Conservation (phyloP, 2,113 vertebrate species). For the Pachypanchax playfairii region DNA sequence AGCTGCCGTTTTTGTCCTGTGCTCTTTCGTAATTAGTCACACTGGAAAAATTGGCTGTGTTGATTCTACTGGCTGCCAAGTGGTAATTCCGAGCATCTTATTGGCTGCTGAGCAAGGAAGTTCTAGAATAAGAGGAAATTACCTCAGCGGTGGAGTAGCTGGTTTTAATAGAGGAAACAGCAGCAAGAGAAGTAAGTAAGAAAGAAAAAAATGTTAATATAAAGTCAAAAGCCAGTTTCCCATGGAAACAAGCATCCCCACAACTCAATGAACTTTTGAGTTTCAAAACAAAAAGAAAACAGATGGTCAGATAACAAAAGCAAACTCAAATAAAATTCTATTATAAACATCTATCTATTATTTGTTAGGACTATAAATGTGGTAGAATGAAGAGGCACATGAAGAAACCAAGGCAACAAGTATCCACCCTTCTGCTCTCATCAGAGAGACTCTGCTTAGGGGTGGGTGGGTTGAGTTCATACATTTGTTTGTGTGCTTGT, state of each 20-base stretch:
- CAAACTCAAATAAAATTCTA: slow-evolving; percentile 47
- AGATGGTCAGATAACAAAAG: slow-evolving; percentile 30
- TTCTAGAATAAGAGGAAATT: slow-evolving; percentile 68
- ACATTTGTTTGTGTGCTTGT: slow-evolving; percentile 28
- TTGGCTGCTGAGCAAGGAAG: slow-evolving; percentile 64
- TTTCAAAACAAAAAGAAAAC: slow-evolving; percentile 37
- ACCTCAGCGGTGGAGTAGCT: slow-evolving; percentile 64
- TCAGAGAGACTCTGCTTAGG: slow-evolving; percentile 37
- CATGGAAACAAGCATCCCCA: slow-evolving; percentile 36
- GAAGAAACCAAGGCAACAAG: slow-evolving; percentile 75
- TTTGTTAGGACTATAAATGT: slow-evolving; percentile 48
- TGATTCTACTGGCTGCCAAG: slow-evolving; percentile 49
- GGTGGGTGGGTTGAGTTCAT: slow-evolving; percentile 29
- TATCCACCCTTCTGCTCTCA: slow-evolving; percentile 36
- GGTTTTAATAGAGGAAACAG: slow-evolving; percentile 43
- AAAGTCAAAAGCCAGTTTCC: slow-evolving; percentile 41
- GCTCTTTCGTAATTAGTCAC: slow-evolving; percentile 37
- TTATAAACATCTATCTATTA: slow-evolving; percentile 28
- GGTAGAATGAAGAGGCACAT: slow-evolving; percentile 73
- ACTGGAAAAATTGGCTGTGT: slow-evolving; percentile 44
- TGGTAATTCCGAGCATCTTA: slow-evolving; percentile 45
- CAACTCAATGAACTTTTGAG: slow-evolving; percentile 41
- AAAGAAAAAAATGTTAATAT: slow-evolving; percentile 37
- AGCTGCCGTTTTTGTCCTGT: slow-evolving; percentile 64
- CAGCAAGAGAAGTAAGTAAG: slow-evolving; percentile 30